Conservation (phyloP, 2,888 invertebrate genomes). For the Auanema freiburgensis region DNA sequence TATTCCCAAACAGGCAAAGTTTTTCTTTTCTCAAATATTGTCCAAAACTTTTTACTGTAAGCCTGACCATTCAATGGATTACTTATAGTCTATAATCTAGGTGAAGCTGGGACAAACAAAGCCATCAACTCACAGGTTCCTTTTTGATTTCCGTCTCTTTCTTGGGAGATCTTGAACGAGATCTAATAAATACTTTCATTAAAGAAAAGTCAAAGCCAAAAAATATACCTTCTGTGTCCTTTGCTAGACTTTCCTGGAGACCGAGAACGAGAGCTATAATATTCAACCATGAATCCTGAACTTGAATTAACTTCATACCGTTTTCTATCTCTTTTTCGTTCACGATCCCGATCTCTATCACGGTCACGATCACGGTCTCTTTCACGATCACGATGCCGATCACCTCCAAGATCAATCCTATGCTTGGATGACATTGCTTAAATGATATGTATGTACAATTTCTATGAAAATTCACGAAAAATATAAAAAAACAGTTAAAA, state of each 20-base stretch:
- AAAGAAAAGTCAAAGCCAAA: neutral
- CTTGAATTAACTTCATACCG: neutral
- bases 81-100: conserved; percentile 20
- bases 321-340: conserved; percentile 9
- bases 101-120: neutral
- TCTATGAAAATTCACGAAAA: neutral
- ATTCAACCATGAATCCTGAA: neutral
- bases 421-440: conserved; percentile 46
- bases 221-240: conserved; percentile 1
- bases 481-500: neutral
- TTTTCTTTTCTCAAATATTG: conserved; percentile 83
- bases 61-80: conserved; percentile 83
- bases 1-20: conserved; percentile 97
- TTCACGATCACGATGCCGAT: conserved; percentile 16
- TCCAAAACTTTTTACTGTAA: conserved; percentile 85
- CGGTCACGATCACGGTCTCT: conserved; percentile 5
- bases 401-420: conserved; percentile 42
- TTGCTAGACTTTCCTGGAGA: conserved; percentile 10
- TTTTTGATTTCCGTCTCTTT: conserved; percentile 4
- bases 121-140: neutral
- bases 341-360: conserved; percentile 13
- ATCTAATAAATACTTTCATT: conserved; percentile 9
- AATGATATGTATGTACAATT: neutral
- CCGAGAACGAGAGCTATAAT: conserved; percentile 19
- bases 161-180: conserved; percentile 24